Base-by-base conservation (phyloP, 2,113 vertebrate genomes). In the Hippocampus comes region DNA sequence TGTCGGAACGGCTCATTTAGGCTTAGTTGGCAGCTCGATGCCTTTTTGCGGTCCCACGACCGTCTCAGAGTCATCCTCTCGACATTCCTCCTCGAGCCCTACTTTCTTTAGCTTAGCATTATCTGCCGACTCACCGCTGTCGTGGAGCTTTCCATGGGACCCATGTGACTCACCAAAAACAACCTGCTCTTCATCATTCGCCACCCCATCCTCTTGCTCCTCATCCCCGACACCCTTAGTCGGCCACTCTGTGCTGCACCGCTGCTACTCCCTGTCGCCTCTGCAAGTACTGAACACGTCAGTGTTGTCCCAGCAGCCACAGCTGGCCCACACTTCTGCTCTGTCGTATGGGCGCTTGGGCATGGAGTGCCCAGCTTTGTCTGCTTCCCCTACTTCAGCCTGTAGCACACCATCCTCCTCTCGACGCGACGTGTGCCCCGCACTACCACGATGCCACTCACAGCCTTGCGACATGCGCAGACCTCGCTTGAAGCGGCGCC, bases 401-500 rank as follows among this genome's bases (percentile, higher is more conserved):
- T 91, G 91, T 87, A 94, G 93, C 68, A 94, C 93, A 17, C 90
- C 92, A 0, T 92, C 91, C 21, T 93, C 93, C 46, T 90, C 82
- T 8, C 90, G 90, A 82, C 86, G 90, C 71, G 87, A 73, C 78
- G 81, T 82, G 78, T 92, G 81, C 79, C 91, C 79, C 4, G 86
- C 80, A 56, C 89, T 95, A 74, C 94, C 94, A 7, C 92, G 94
- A 71, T 95, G 94, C 90, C 94, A 93, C 78, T 96, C 95, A 1
- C 95, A 96, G 82, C 94, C 94, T 70, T 95, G 95, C 55, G 95
- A 95, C 79, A 92, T 94, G 83, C 92, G 93, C 41, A 94, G 91
- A 82, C 92, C 93, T 73, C 93, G 92, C 18, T 86, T 95, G 80
- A 95, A 95, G 85, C 89, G 94, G 76, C 93, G 94, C 49, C 94